Base-by-base conservation (phyloP, 2,888 invertebrate genomes). In the Plebejus argus region DNA sequence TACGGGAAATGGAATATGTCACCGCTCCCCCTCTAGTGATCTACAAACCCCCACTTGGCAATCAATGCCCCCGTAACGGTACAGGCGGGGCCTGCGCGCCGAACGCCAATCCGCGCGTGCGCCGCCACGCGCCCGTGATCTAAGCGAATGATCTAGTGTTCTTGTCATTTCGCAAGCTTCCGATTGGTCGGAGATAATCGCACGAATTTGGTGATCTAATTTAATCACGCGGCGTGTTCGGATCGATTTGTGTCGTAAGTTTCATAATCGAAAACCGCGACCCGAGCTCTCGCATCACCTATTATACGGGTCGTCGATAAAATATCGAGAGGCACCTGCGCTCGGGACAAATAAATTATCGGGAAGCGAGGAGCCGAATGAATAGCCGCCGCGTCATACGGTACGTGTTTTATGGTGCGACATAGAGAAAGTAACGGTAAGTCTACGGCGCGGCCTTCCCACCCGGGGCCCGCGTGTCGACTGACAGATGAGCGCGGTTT, bases 81-180 rank as follows among this genome's bases (percentile, higher is more conserved):
- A 88, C 91, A 92, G 93, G 93, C 93, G 93, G 87, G 90, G 93
- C 92, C 83, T 90, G 83, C 83, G 86, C 82, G 82, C 84, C 85
- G 85, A 86, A 91, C 93, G 91, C 93, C 93, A 93, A 93, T 93
- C 89, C 89, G 89, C 85, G 89, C 87, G 85, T 89, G 86, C 86
- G 89, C 83, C 86, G 88, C 87, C 89, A 82, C 84, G 86, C 90
- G 86, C 83, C 83, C 89, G 87, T 89, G 87, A 91, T 92, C 92
- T 91, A 92, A 92, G 88, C 92, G 92, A 91, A 91, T 91, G 91
- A 92, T 93, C 93, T 94, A 93, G 92, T 90, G 85, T 82, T 87
- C 89, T 86, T 91, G 93, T 93, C 93, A 93, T 90, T 92, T 91
- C 87, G 92, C 92, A 87, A 88, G 86, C 89, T 83, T 86, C 87